Percentiles rank a stretch among this genome's conserved stretches.
These are phyloP conservation scores for Anser brachyrhynchus DNA, from an alignment of 2,113 vertebrate species.

Conservation along the genomic window DNA sequence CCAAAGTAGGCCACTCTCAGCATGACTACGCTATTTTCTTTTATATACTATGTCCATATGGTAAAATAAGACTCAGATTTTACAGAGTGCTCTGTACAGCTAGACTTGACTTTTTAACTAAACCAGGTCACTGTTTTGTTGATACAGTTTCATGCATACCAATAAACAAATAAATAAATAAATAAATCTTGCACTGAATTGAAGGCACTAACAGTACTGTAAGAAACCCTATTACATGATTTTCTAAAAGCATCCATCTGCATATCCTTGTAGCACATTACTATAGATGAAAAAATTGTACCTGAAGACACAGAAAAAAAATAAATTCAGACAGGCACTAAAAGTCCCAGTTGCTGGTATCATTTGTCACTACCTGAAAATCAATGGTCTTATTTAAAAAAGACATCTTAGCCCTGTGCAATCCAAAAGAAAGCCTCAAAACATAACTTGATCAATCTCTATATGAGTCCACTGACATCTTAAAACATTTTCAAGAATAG, in stretches of 20 bases:
- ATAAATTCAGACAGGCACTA: background rate
- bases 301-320: background rate
- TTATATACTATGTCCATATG: background rate
- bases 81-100: background rate
- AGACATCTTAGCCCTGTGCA: background rate
- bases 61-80: conserved; percentile 18
- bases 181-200: background rate
- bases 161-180: too few relatives aligned
- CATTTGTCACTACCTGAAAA: conserved; percentile 16
- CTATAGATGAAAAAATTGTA: conserved; percentile 8
- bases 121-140: conserved; percentile 15
- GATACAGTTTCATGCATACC: background rate
- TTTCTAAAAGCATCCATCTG: background rate
- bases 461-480: background rate
- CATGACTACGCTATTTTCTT: conserved; percentile 38
- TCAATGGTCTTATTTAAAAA: background rate
- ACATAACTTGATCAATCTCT: background rate
- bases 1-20: conserved; percentile 28
- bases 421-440: background rate
- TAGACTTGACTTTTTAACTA: background rate
- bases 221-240: background rate
- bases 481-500: background rate
- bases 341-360: background rate
- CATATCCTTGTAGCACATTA: background rate
- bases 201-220: background rate